Evolutionary conservation across 2,888 invertebrate species (phyloP), one percentile per base, ranked within the genome.

Genomic region (Lypha dubia): DNA sequence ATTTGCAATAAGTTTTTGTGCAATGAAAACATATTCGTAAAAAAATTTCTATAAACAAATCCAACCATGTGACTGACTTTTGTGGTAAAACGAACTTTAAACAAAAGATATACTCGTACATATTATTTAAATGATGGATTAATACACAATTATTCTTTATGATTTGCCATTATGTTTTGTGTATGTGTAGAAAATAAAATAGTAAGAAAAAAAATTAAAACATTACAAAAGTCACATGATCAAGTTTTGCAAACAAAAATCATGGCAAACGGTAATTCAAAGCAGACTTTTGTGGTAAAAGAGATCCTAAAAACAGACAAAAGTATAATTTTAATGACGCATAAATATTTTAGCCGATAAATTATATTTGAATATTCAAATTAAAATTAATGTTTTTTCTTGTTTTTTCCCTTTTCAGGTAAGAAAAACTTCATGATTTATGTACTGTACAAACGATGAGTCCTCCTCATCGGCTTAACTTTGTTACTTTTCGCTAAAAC

Each of bases 31-130:
- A n/a, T 38, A 11, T 53, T 8, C 38, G 13, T 11, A 32, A 28
- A 8, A 6, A 51, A 51, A 15, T 49, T 32, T 32, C 9, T 28
- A n/a, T 4, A 32, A 35, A 35, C 17, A 35, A 58, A 22, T 22
- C 15, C 17, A 60, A 15, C 20, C 63, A 71, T 70, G 62, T 71
- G 44, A 44, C n/a, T 41, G 70, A 70, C 51, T 63, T 53, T 71
- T 38, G 44, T 46, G 56, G 41, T 35, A 53, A 53, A 63, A 35
- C 32, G 1, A 46, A 49, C 44, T 0, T 28, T 9, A 58, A 44
- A 41, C 35, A 35, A 22, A 35, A 32, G 51, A 68, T 51, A 38
- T 13, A n/a, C n/a, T n/a, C n/a, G n/a, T n/a, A n/a, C n/a, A n/a
- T n/a, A n/a, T n/a, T n/a, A 76, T 63, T 24, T 53, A 63, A n/a